These are phyloP conservation scores for Loripinus fragilis DNA, from an alignment of 2,888 invertebrate genomes.

Conservation along the genomic window DNA sequence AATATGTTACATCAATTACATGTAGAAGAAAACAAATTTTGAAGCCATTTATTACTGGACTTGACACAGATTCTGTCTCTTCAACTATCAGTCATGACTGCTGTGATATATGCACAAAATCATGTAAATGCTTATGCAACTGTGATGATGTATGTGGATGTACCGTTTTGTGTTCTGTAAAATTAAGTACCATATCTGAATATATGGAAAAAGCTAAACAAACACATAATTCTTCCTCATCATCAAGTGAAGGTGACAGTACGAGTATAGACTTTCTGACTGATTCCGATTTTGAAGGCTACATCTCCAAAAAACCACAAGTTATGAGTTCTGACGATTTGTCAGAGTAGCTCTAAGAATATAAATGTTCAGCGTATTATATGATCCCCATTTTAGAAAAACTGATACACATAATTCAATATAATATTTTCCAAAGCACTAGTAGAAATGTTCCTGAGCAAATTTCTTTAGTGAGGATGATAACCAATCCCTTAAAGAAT, in stretches of 20 bases:
- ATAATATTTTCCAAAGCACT: too few relatives aligned
- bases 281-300: slow-evolving; percentile 22
- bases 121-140: slow-evolving; percentile 14
- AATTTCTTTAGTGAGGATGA: slow-evolving; percentile 6
- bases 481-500: slow-evolving; percentile 32
- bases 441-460: slow-evolving; percentile 33
- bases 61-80: neutral
- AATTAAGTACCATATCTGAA: neutral
- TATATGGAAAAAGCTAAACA: neutral
- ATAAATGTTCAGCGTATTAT: too few relatives aligned
- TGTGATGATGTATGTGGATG: neutral
- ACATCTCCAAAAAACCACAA: neutral
- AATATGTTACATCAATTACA: slow-evolving; percentile 6
- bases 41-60: neutral
- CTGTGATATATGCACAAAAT: slow-evolving; percentile 20
- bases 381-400: too few relatives aligned
- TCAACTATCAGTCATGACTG: slow-evolving; percentile 1
- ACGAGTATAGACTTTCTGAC: neutral
- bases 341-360: neutral
- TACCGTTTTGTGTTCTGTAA: neutral
- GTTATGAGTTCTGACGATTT: slow-evolving; percentile 1
- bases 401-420: too few relatives aligned
- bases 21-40: slow-evolving; percentile 11
- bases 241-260: neutral
- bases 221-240: neutral